Percentiles rank a stretch among this genome's conserved stretches.
Evolutionary conservation across 37 sponge, comb jelly and placozoan species (phyloP).

Genomic region (Cliona cf. orientalis): DNA sequence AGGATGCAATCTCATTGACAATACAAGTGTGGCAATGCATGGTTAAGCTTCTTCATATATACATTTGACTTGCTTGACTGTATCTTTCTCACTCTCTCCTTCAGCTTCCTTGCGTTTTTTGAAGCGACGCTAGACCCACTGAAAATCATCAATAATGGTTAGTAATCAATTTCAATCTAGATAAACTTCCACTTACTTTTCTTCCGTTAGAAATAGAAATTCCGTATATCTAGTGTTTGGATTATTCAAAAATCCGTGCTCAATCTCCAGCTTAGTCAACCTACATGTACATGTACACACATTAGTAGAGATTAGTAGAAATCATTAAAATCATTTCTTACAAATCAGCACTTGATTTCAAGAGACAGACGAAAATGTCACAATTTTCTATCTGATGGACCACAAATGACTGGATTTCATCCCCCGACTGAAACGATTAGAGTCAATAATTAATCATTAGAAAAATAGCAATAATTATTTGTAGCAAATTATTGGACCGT

Average conservation of each 20-base stretch:
- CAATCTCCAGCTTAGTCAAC: conserved; percentile 40
- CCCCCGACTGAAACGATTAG: neutral
- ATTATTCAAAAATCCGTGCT: conserved; percentile 64
- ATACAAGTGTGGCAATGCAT: too few relatives aligned
- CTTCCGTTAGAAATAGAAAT: conserved; percentile 31
- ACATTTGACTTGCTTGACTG: neutral
- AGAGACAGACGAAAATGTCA: neutral
- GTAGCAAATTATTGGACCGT: too few relatives aligned
- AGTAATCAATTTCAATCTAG: too few relatives aligned
- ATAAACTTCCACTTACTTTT: neutral
- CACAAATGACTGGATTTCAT: neutral
- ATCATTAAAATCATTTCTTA: neutral
- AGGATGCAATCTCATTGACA: too few relatives aligned
- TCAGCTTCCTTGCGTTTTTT: too few relatives aligned
- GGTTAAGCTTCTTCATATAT: too few relatives aligned
- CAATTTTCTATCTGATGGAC: neutral
- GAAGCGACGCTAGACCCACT: too few relatives aligned
- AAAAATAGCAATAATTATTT: neutral
- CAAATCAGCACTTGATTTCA: neutral
- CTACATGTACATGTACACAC: conserved; percentile 3
- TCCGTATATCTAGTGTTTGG: conserved; percentile 27
- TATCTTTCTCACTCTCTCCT: neutral
- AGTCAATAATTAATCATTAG: neutral
- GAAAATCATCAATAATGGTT: too few relatives aligned
- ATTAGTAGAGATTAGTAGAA: neutral